A percentile compares a stretch with the other conserved stretches of the same genome.
phyloP scores from a whole-genome alignment of 2,888 invertebrate species.

The Tortrix viridana region DNA sequence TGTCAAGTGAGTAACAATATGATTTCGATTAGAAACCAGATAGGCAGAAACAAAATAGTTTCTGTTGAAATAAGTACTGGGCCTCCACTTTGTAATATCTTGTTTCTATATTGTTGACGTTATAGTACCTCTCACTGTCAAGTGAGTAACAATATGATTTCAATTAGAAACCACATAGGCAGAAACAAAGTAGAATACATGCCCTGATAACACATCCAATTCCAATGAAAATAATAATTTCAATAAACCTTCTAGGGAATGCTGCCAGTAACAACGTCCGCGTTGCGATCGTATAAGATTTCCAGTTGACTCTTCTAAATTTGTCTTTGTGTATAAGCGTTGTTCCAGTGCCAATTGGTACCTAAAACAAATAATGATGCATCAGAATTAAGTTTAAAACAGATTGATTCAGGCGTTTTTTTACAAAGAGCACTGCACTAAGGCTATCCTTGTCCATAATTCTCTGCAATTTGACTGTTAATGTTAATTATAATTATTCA shows the following conservation, averaged over 20 bases:
- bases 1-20: neutral
- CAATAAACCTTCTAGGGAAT: constrained; percentile 68
- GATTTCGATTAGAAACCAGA: neutral
- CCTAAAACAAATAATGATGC: constrained; percentile 50
- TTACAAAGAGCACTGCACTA: no score
- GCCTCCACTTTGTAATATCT: neutral
- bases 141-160: neutral
- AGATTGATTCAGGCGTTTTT: no score
- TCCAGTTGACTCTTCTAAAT: constrained; percentile 75
- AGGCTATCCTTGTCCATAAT: no score
- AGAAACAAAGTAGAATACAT: no score
- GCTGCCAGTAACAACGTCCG: constrained; percentile 74
- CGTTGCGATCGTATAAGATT: constrained; percentile 75
- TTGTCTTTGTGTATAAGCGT: constrained; percentile 70
- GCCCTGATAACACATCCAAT: no score
- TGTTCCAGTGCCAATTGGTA: constrained; percentile 75
- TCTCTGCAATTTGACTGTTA: no score
- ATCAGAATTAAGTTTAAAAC: neutral
- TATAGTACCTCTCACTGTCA: no score
- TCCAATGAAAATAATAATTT: constrained; percentile 3
- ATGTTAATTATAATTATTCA: no score
- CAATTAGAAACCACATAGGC: neutral
- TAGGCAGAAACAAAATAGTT: no score
- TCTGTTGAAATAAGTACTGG: neutral
- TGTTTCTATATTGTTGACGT: no score